Conservation (phyloP, 1,140 invertebrate genomes). For the Palaemon carinicauda region DNA sequence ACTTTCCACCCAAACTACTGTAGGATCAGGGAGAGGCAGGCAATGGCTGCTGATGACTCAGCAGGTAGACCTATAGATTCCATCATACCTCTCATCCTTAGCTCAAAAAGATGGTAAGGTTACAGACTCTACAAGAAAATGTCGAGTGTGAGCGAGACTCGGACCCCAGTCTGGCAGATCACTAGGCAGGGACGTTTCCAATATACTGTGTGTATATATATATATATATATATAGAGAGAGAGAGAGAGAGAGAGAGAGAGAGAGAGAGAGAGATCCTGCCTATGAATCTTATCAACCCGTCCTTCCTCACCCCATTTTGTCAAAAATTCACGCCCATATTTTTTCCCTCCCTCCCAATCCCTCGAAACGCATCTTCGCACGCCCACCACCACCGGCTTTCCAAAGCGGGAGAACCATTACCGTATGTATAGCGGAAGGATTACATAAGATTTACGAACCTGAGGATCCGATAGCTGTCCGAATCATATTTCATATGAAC, state of each 20-base stretch:
- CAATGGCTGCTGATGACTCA: too few relatives aligned
- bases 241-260: not conserved
- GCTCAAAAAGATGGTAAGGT: too few relatives aligned
- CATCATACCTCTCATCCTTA: too few relatives aligned
- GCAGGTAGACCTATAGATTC: too few relatives aligned
- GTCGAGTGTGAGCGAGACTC: too few relatives aligned
- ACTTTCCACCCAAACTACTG: too few relatives aligned
- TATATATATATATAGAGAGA: too few relatives aligned
- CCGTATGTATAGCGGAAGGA: constrained; percentile 51
- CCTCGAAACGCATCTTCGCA: not conserved
- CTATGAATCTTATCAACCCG: not conserved
- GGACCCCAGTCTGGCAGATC: too few relatives aligned
- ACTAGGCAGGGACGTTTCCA: too few relatives aligned
- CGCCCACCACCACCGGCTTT: not conserved
- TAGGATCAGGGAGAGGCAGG: too few relatives aligned
- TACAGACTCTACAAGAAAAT: too few relatives aligned
- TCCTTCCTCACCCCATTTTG: not conserved
- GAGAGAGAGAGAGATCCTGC: not conserved
- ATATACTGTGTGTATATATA: too few relatives aligned
- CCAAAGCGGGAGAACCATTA: constrained; percentile 35
- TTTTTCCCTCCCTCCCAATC: not conserved
- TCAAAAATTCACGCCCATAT: not conserved
- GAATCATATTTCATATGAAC: constrained; percentile 45
- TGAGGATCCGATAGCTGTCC: not conserved
- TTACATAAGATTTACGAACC: constrained; percentile 37